phyloP scores from a whole-genome alignment of 2,797 vertebrate species.

The Megaceryle alcyon region DNA sequence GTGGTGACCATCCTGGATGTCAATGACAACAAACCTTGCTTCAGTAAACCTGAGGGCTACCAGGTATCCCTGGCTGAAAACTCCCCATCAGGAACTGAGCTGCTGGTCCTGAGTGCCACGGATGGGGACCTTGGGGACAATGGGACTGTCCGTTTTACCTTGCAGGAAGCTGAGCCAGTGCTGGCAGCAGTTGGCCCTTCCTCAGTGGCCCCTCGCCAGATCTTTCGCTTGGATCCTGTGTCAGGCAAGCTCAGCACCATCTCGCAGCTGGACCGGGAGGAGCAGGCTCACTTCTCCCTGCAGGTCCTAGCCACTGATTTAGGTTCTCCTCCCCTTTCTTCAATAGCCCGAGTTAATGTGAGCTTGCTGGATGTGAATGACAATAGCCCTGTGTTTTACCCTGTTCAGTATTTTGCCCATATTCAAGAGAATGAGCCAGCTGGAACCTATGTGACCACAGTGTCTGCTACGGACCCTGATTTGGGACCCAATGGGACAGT shows the following conservation, averaged over 20 bases:
- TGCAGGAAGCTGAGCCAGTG: conserved; percentile 79
- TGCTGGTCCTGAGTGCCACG: conserved; percentile 86
- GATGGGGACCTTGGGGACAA: conserved; percentile 94
- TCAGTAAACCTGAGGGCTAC: conserved; percentile 85
- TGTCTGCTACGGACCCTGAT: conserved; percentile 92
- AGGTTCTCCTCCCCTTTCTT: conserved; percentile 88
- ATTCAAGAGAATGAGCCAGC: conserved; percentile 95
- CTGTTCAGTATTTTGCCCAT: conserved; percentile 94
- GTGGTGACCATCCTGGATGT: conserved; percentile 92
- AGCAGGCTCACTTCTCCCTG: conserved; percentile 85
- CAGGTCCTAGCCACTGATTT: conserved; percentile 88
- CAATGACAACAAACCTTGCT: conserved; percentile 92
- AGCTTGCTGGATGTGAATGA: conserved; percentile 93
- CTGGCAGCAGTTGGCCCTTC: background rate
- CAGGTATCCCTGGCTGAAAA: conserved; percentile 88
- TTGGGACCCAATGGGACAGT: conserved; percentile 91
- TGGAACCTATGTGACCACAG: conserved; percentile 88
- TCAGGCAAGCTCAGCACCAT: conserved; percentile 88
- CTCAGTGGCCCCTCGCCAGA: conserved; percentile 66
- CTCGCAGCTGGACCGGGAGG: conserved; percentile 90
- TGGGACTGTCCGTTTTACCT: conserved; percentile 90
- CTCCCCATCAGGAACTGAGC: conserved; percentile 85
- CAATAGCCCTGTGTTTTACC: conserved; percentile 96
- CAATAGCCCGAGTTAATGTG: conserved; percentile 87
- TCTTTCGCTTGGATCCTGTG: conserved; percentile 88